These are phyloP conservation scores for Pachyramphus minor DNA, from an alignment of 2,113 vertebrate genomes.

Conservation along the genomic window DNA sequence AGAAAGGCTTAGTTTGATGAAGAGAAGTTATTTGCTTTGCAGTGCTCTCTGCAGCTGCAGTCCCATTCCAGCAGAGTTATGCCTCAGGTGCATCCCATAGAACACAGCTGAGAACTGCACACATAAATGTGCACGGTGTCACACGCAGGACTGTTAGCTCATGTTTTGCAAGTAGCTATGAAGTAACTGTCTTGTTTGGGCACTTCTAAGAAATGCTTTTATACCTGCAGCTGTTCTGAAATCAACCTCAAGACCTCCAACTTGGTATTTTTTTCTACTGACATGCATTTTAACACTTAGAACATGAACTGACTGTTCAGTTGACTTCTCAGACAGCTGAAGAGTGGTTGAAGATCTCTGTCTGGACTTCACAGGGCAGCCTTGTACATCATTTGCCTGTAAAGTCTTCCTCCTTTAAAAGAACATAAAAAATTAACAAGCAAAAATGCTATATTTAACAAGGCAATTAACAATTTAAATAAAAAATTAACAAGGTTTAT, in stretches of 20 bases:
- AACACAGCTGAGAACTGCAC: neutral
- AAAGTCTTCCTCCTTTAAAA: neutral
- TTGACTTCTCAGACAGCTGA: neutral
- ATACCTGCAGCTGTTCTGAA: neutral
- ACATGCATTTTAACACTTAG: neutral
- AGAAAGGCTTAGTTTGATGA: neutral
- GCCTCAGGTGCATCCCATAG: neutral
- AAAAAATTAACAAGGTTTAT: neutral
- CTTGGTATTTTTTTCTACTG: neutral
- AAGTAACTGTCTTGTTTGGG: neutral
- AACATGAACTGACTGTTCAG: neutral
- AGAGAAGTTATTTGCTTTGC: neutral
- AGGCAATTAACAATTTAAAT: neutral
- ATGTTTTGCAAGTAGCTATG: neutral
- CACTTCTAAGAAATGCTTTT: neutral
- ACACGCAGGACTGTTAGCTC: neutral
- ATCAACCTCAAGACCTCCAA: neutral
- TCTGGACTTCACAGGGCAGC: neutral
- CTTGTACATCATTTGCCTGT: neutral
- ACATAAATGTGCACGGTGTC: neutral
- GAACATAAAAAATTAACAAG: neutral
- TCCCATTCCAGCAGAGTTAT: neutral
- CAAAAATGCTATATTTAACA: neutral
- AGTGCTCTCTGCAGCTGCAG: neutral
- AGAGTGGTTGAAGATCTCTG: neutral